Evolutionary conservation across 1,140 invertebrate species (phyloP).

Genomic region (Hirudo medicinalis): DNA sequence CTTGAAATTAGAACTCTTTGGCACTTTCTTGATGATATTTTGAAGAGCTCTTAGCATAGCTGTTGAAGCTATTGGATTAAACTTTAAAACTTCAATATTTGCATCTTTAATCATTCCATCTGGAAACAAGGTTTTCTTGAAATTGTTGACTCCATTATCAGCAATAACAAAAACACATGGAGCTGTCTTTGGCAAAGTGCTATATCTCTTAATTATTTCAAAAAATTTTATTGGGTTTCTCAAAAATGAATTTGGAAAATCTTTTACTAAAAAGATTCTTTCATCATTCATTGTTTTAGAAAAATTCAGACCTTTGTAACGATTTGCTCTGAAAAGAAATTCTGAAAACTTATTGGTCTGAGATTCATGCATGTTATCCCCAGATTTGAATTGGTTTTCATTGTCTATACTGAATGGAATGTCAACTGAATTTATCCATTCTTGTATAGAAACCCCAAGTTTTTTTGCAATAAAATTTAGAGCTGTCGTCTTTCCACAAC

Average conservation of each 20-base stretch:
- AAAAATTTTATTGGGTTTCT: constrained; percentile 32
- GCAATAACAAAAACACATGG: constrained; percentile 38
- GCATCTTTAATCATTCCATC: constrained; percentile 31
- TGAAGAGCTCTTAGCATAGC: constrained; percentile 36
- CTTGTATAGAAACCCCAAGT: constrained; percentile 31
- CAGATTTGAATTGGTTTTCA: not conserved
- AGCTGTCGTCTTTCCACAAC: constrained; percentile 36
- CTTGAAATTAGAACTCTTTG: constrained; percentile 6
- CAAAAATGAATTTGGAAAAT: constrained; percentile 34
- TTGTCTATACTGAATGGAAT: not conserved
- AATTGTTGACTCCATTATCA: constrained; percentile 32
- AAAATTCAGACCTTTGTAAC: constrained; percentile 8
- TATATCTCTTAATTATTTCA: constrained; percentile 36
- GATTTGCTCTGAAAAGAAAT: constrained; percentile 15
- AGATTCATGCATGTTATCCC: not conserved
- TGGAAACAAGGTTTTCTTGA: constrained; percentile 36
- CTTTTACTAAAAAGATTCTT: constrained; percentile 14
- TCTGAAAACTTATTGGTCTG: constrained; percentile 14
- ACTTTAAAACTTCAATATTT: constrained; percentile 33
- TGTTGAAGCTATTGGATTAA: constrained; percentile 38
- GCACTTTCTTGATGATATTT: constrained; percentile 30
- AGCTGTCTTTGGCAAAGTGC: constrained; percentile 29
- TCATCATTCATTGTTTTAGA: not conserved
- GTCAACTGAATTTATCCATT: constrained; percentile 35
- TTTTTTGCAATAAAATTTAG: constrained; percentile 30